Conservation (phyloP, 2,888 invertebrate species). For the Sympetrum striolatum region DNA sequence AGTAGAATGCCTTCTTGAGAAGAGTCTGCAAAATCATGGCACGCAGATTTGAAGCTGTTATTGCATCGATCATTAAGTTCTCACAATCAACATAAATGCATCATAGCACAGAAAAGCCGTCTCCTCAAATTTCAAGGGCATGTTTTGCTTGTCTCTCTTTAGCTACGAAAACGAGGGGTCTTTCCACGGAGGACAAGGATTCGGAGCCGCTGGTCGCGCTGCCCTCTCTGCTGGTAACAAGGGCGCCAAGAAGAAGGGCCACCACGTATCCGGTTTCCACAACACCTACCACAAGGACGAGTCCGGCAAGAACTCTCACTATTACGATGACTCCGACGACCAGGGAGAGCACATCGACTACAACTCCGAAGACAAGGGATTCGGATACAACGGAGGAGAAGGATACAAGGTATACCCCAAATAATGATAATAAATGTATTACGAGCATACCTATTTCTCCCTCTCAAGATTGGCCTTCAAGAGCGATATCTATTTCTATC, state of each 20-base stretch:
- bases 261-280: constrained; percentile 58
- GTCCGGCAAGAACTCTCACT: constrained; percentile 50
- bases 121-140: too few relatives aligned
- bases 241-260: constrained; percentile 68
- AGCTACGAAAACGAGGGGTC: constrained; percentile 45
- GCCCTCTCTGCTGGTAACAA: constrained; percentile 5
- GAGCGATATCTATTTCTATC: too few relatives aligned
- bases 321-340: constrained; percentile 57
- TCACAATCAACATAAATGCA: too few relatives aligned
- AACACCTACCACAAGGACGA: constrained; percentile 51
- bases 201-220: background rate
- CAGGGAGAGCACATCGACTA: constrained; percentile 66
- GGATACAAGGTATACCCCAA: constrained; percentile 66
- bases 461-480: too few relatives aligned
- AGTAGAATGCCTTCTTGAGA: too few relatives aligned
- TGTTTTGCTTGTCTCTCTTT: background rate
- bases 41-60: too few relatives aligned
- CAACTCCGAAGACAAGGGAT: constrained; percentile 32
- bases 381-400: constrained; percentile 71
- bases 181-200: constrained; percentile 2
- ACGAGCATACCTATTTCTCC: too few relatives aligned
- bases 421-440: too few relatives aligned
- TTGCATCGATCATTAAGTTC: too few relatives aligned
- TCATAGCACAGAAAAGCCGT: too few relatives aligned
- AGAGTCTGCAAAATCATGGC: too few relatives aligned